Percentiles rank a stretch among this genome's conserved stretches.
Conservation (phyloP, 2,888 invertebrate species). For the Dicranocentrus wangi region DNA sequence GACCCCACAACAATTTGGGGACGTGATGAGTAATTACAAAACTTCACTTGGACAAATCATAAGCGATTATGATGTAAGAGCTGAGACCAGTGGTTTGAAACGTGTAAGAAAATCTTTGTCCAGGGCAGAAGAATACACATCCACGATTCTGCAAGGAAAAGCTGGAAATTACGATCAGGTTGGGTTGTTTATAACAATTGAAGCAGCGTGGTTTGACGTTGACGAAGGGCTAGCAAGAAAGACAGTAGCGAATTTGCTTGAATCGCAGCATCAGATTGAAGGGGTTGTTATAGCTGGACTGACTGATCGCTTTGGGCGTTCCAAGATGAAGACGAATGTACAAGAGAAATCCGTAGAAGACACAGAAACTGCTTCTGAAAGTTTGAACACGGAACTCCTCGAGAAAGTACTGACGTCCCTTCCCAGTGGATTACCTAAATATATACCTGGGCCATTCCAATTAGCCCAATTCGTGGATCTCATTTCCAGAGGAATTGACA, state of each 20-base stretch:
- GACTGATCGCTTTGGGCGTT: constrained; percentile 27
- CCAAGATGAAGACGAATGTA: constrained; percentile 75
- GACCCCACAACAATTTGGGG: constrained; percentile 76
- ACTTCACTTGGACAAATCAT: constrained; percentile 64
- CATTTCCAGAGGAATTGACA: constrained; percentile 85
- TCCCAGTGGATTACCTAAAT: constrained; percentile 81
- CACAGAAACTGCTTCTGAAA: constrained; percentile 77
- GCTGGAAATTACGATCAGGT: not conserved
- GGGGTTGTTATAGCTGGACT: constrained; percentile 90
- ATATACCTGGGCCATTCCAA: constrained; percentile 87
- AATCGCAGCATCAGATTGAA: constrained; percentile 76
- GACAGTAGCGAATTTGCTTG: constrained; percentile 77
- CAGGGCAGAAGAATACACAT: constrained; percentile 61
- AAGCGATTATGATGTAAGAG: constrained; percentile 69
- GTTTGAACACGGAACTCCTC: constrained; percentile 77
- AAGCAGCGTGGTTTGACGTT: constrained; percentile 83
- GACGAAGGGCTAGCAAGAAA: constrained; percentile 81
- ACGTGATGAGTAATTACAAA: constrained; percentile 53
- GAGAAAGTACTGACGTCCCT: constrained; percentile 76
- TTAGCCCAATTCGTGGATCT: constrained; percentile 84
- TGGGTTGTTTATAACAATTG: constrained; percentile 75
- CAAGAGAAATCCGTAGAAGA: constrained; percentile 78
- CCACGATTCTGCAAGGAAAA: constrained; percentile 1
- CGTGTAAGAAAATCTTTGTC: constrained; percentile 64
- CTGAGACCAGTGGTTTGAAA: constrained; percentile 53